Percentiles rank a stretch among this genome's conserved stretches.
These are phyloP conservation scores for Acrocephalus arundinaceus DNA, from an alignment of 2,113 vertebrate species.

Conservation along the genomic window DNA sequence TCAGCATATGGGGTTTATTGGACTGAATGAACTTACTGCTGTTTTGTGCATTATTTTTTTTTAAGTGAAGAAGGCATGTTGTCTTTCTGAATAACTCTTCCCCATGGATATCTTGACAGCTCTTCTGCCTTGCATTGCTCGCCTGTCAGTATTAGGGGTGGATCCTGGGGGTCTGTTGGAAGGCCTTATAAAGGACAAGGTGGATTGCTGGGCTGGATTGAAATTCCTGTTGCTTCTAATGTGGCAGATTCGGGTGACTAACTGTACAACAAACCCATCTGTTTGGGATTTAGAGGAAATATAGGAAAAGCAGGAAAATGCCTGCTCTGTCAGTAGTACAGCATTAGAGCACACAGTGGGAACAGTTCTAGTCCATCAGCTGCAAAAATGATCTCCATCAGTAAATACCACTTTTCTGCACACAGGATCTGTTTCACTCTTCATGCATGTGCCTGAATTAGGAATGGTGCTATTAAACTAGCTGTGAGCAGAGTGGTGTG, in stretches of 20 bases:
- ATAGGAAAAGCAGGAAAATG: background rate
- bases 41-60: background rate
- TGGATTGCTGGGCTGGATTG: slow-evolving; percentile 7
- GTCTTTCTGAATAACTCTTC: background rate
- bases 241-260: slow-evolving; percentile 26
- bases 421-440: background rate
- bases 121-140: background rate
- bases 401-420: background rate
- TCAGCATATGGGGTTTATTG: background rate
- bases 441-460: background rate
- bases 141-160: background rate
- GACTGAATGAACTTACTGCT: background rate
- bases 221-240: slow-evolving; percentile 36
- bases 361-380: slow-evolving; percentile 32
- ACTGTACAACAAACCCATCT: slow-evolving; percentile 36
- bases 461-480: background rate
- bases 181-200: background rate
- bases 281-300: slow-evolving; percentile 50
- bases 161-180: background rate
- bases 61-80: background rate
- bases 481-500: background rate
- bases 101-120: background rate
- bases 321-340: background rate
- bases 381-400: slow-evolving; percentile 39
- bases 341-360: background rate